Percentiles rank a stretch among this genome's conserved stretches.
phyloP scores from a whole-genome alignment of 2,113 vertebrate genomes.

The Clarias gariepinus region DNA sequence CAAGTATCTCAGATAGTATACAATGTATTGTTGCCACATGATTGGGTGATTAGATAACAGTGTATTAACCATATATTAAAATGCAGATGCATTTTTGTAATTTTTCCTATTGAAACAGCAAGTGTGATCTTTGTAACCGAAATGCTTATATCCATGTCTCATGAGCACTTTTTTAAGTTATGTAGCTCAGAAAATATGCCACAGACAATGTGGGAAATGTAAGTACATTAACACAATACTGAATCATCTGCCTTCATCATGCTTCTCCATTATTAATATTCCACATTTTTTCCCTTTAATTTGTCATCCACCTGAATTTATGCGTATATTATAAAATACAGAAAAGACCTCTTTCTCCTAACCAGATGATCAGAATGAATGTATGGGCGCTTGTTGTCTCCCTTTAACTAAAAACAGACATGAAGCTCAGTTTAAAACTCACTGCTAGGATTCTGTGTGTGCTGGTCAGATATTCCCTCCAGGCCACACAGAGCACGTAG shows the following conservation, averaged over 20 bases:
- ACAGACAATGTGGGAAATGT: neutral
- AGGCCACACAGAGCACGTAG: conserved; percentile 85
- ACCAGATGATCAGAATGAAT: neutral
- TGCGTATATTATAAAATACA: neutral
- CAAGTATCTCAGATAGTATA: neutral
- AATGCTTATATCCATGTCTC: neutral
- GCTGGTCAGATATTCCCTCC: conserved; percentile 79
- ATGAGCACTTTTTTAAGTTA: neutral
- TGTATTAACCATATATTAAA: neutral
- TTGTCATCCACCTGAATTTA: neutral
- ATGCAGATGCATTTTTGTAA: neutral
- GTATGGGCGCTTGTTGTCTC: neutral
- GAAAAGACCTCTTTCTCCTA: neutral
- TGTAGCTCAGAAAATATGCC: neutral
- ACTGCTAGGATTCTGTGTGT: conserved; percentile 72
- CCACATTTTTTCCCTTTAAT: neutral
- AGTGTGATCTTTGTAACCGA: neutral
- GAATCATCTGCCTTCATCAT: neutral
- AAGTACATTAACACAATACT: neutral
- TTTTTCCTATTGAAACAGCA: neutral
- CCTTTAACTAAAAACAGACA: neutral
- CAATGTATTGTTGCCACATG: neutral
- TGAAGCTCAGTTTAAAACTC: conserved; percentile 55
- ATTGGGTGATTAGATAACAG: neutral
- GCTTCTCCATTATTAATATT: neutral